Evolutionary conservation across 2,888 invertebrate genomes (phyloP), one percentile per base, ranked within the genome.

Genomic region (Apamea monoglypha): DNA sequence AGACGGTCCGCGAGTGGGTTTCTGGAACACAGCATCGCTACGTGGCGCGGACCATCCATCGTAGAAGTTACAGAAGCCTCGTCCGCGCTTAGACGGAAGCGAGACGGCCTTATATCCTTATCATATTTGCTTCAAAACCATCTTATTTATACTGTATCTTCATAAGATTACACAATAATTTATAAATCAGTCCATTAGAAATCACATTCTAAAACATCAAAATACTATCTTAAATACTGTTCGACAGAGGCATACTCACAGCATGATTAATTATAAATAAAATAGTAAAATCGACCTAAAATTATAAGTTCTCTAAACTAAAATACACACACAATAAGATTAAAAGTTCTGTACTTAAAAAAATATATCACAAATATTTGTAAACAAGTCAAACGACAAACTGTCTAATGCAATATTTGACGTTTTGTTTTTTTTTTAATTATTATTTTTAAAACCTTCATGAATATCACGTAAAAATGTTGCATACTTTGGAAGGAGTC

Each of bases 311-410:
- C 36, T 59, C 32, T n/a, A 59, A 67, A 78, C 29, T 59, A 47
- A 53, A 77, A 78, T 66, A 76, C 18, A 69, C 40, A 21, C 44
- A 77, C 32, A 32, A 25, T 56, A 44, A 29, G 14, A 4, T 21
- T 10, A 21, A 47, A 64, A 44, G 47, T 10, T 32, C 6, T 18
- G 36, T 36, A 32, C 53, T 56, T 77, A 36, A 77, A 77, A 75
- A 78, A 56, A 59, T 21, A 47, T 61, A 25, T 36, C n/a, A 77
- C 21, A 64, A 69, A 44, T 75, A 77, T 66, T 66, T 56, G 64
- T 76, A 77, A 77, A 66, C 44, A 77, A 77, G 8, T 56, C 64
- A 32, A 32, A 56, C 40, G 63, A 29, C n/a, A 18, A 76, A 53
- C 50, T 76, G 40, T 74, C 36, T 36, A 74, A 32, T 66, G 25